Percentiles rank a stretch among this genome's conserved stretches.
These are phyloP conservation scores for Atta colombica DNA, from an alignment of 1,140 invertebrate species.

Conservation along the genomic window DNA sequence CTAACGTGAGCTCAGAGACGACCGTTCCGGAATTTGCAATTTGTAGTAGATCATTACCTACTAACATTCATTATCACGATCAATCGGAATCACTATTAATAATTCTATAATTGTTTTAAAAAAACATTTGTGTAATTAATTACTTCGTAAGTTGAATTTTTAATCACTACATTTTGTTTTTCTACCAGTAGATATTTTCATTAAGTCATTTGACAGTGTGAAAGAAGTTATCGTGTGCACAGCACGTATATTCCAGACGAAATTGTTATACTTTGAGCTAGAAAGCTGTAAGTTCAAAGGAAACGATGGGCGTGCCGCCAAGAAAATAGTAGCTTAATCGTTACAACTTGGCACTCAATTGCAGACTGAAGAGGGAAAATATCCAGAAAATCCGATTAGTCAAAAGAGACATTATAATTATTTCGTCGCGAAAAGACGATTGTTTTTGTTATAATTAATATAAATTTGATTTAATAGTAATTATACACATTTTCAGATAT, in stretches of 20 bases:
- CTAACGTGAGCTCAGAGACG: not conserved
- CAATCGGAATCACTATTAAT: not conserved
- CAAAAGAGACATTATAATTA: not conserved
- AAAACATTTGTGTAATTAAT: not conserved
- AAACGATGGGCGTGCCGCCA: conserved; percentile 30
- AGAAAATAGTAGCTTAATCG: conserved; percentile 50
- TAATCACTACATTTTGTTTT: not conserved
- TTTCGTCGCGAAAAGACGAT: not conserved
- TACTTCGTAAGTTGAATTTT: not conserved
- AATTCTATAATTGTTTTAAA: not conserved
- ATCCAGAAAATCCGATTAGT: conserved; percentile 10
- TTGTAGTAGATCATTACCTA: not conserved
- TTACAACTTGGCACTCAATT: conserved; percentile 34
- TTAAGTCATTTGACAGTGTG: not conserved
- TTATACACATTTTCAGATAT: not conserved
- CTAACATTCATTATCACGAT: not conserved
- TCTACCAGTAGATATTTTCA: not conserved
- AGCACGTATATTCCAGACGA: not conserved
- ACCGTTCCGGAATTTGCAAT: not conserved
- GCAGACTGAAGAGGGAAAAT: conserved; percentile 34
- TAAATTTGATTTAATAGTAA: not conserved
- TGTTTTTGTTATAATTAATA: not conserved
- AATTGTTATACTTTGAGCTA: conserved; percentile 20
- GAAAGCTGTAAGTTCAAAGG: conserved; percentile 20
- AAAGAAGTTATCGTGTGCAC: not conserved